Base-by-base conservation (phyloP, 2,797 vertebrate genomes). In the Gymnocypris eckloni region DNA sequence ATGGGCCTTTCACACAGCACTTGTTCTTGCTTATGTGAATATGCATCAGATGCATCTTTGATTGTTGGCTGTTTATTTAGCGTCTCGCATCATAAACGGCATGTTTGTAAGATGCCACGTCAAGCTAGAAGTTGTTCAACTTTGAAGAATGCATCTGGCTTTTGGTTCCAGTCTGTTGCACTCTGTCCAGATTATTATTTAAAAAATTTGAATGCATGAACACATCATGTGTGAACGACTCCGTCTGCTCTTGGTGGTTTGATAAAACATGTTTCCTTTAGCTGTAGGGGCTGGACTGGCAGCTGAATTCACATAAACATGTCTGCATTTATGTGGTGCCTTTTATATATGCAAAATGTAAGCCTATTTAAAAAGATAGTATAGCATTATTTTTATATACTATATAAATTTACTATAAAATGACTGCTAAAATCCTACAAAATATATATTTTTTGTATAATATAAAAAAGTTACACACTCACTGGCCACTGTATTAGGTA, bases 131-230 rank as follows among this genome's bases (percentile, higher is more conserved):
- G 43, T 13, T 12, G 28, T 52, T 81, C 28, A 81, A 15, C 11
- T 50, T 37, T n/a, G 69, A 71, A 82, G 70, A 71, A 72, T 82
- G 48, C 22, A 56, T 54, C 33, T 82, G 71, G 20, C 13, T 16
- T 56, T 59, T 1, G n/a, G 80, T 82, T 82, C 50, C 37, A 43
- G 70, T 71, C 67, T 71, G 67, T 16, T 82, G 80, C 80, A 18
- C 15, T n/a, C 22, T 28, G 50, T 82, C 48, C 80, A 43, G 22
- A 9, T 43, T 41, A 33, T 33, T 20, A 4, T 4, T 70, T 20
- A 33, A 33, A 33, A 33, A 33, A 33, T 20, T 81, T 22, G 9
- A 79, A 50, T 15, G 64, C 64, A 33, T 39, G 18, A 82, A 45
- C 2, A 15, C 33, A n/a, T 71, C 66, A 70, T 11, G 37, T 43